Conservation (phyloP, 37 sponge, comb jelly and placozoan species). For the Corticium candelabrum region DNA sequence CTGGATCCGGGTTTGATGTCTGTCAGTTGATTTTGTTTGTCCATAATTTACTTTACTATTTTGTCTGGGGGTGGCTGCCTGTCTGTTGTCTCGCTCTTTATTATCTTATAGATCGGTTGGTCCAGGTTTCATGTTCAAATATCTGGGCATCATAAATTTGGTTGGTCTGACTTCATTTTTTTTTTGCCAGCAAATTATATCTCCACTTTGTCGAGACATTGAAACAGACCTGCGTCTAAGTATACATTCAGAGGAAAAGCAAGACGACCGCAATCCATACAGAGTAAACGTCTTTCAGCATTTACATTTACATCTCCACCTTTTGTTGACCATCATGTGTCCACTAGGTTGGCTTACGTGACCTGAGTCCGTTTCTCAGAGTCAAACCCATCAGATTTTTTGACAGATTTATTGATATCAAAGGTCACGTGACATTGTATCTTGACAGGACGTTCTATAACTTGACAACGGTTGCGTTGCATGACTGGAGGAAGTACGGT, state of each 20-base stretch:
- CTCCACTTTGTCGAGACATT: conserved; percentile 55
- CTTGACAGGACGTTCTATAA: conserved; percentile 94
- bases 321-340: no score
- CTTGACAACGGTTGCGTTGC: conserved; percentile 87
- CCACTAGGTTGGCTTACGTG: conserved; percentile 57
- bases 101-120: no score
- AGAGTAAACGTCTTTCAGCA: conserved; percentile 27
- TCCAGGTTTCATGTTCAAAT: no score
- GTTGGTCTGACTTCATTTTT: not conserved
- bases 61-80: no score
- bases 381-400: conserved; percentile 86
- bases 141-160: no score
- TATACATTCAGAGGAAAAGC: conserved; percentile 70
- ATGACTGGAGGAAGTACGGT: conserved; percentile 95
- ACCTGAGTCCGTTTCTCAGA: conserved; percentile 67
- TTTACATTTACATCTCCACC: not conserved
- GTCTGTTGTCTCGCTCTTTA: no score
- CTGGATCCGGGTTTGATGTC: no score
- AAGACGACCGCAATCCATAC: conserved; percentile 94
- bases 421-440: conserved; percentile 83
- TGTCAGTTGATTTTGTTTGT: no score
- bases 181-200: conserved; percentile 33
- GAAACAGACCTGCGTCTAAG: conserved; percentile 85
- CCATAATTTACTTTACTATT: no score
- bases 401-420: conserved; percentile 73